Conservation (phyloP, 1,140 invertebrate genomes). For the Hylaeus anthracinus region DNA sequence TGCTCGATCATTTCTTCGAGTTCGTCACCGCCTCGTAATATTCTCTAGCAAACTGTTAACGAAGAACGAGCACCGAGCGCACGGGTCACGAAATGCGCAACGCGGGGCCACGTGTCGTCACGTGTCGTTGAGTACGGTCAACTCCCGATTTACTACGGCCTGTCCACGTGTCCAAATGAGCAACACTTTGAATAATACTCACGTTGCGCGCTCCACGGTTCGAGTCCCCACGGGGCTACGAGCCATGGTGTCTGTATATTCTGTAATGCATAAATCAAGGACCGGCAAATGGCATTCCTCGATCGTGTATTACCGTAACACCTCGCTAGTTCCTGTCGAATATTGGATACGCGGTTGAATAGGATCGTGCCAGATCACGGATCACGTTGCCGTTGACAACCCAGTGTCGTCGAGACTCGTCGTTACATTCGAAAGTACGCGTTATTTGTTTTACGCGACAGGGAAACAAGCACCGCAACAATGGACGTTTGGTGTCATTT, state of each 20-base stretch:
- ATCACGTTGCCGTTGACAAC: slow-evolving; percentile 33
- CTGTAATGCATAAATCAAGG: slow-evolving; percentile 68
- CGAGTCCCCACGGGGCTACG: slow-evolving; percentile 44
- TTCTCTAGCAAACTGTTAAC: neutral
- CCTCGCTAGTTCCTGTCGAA: slow-evolving; percentile 57
- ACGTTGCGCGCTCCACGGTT: slow-evolving; percentile 46
- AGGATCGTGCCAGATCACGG: slow-evolving; percentile 38
- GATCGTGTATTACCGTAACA: slow-evolving; percentile 62
- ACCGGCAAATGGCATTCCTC: slow-evolving; percentile 60
- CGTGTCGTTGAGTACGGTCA: slow-evolving; percentile 75
- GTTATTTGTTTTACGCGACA: neutral
- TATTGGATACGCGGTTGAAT: slow-evolving; percentile 60
- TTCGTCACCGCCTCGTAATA: neutral
- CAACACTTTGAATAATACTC: slow-evolving; percentile 77
- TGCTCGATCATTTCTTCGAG: neutral
- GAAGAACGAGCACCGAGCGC: neutral
- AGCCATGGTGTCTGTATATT: slow-evolving; percentile 58
- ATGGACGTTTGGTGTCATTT: no score
- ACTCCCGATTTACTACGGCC: slow-evolving; percentile 70
- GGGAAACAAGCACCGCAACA: no score
- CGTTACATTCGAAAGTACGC: slow-evolving; percentile 32
- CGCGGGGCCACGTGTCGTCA: slow-evolving; percentile 74
- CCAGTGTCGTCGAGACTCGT: neutral
- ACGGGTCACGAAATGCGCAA: neutral
- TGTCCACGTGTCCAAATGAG: slow-evolving; percentile 74